phyloP scores from a whole-genome alignment of 2,797 vertebrate species.

The Ctenosaura bakeri region DNA sequence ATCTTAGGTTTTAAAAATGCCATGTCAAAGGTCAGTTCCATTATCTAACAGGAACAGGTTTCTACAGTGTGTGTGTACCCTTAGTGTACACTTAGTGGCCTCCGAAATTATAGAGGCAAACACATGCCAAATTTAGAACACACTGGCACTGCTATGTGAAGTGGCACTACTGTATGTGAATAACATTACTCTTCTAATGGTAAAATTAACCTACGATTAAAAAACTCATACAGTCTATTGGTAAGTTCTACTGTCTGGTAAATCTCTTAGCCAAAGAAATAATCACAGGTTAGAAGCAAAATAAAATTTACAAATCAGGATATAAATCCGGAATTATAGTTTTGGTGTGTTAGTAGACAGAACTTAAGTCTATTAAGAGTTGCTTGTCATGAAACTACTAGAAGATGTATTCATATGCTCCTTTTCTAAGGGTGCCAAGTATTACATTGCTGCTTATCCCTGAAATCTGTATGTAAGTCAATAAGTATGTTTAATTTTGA shows the following conservation, averaged over 20 bases:
- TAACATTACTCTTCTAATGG: not conserved
- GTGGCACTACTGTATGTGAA: slow-evolving; percentile 5
- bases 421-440: no score
- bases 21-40: no score
- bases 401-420: no score
- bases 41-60: not conserved
- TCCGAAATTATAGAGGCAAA: not conserved
- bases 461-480: no score
- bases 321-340: not conserved
- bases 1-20: not conserved
- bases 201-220: not conserved
- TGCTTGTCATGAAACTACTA: no score
- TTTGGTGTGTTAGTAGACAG: not conserved
- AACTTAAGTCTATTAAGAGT: not conserved
- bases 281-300: not conserved
- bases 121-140: not conserved
- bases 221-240: not conserved
- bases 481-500: no score
- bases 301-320: not conserved
- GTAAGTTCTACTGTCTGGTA: not conserved
- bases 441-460: no score
- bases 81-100: not conserved
- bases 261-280: slow-evolving; percentile 1
- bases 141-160: not conserved
- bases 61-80: not conserved